Base-by-base conservation (phyloP, 1,140 invertebrate genomes). In the Acromyrmex heyeri region DNA sequence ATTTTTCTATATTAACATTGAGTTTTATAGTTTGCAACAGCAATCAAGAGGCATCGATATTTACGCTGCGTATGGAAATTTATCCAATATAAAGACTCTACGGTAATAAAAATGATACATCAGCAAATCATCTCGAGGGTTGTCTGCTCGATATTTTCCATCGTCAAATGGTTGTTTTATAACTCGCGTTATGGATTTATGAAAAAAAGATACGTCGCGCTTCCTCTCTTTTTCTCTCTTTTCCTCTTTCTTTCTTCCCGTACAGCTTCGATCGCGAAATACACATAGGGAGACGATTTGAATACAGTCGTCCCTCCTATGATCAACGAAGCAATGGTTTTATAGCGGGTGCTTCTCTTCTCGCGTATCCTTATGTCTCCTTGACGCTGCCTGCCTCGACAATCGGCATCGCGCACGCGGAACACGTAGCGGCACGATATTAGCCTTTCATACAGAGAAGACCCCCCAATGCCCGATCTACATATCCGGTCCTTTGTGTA, bases 401-500 rank as follows among this genome's bases (percentile, higher is more conserved):
- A 88, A 87, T 88, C 69, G 65, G 50, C 88, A 85, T 93, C 77
- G n/a, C 64, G 85, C 38, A 94, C 91, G 72, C 93, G 59, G 87
- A 87, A 93, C 93, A 94, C 94, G 94, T 92, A 91, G 57, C 67
- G 50, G 87, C 86, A 88, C 91, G 92, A 93, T 94, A 94, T 94
- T 94, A 94, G 94, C 91, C 92, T 94, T 93, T 94, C 91, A 92
- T 93, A 93, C 90, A 91, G 88, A 86, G 92, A 91, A 91, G 91
- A 69, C 91, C 85, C 88, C 83, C 86, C 67, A 67, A 72, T 67
- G 73, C 82, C 67, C 88, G 89, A 92, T 93, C 93, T 94, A 92
- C 93, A 94, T 94, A 94, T 94, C 94, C 76, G 93, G 90, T 91
- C 91, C 92, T 94, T 94, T 94, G 93, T 94, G 93, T 91, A 92